phyloP scores from a whole-genome alignment of 2,888 invertebrate genomes.

The Chloromyia formosa region DNA sequence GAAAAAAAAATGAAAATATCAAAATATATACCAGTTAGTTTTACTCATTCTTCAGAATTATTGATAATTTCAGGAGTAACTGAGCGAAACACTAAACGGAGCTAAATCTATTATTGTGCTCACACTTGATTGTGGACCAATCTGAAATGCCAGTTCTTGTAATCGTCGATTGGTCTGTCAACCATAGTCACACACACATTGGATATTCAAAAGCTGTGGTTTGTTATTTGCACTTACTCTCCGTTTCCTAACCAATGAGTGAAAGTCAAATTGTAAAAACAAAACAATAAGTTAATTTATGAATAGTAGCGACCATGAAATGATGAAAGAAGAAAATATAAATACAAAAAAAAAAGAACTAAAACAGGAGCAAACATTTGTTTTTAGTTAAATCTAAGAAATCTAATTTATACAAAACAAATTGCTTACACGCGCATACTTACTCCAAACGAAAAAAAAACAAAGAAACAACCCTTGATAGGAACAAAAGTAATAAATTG shows the following conservation, averaged over 20 bases:
- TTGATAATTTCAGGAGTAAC: constrained; percentile 12
- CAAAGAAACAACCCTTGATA: constrained; percentile 27
- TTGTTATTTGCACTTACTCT: constrained; percentile 8
- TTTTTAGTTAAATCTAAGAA: constrained; percentile 44
- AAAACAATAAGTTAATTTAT: constrained; percentile 33
- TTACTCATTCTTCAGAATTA: constrained; percentile 25
- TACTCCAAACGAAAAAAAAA: constrained; percentile 34
- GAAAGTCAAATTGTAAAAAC: constrained; percentile 33
- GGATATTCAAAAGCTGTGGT: neutral
- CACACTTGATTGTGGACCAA: no score
- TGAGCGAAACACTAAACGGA: neutral
- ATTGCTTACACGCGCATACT: constrained; percentile 44
- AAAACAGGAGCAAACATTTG: constrained; percentile 43
- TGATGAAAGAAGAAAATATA: constrained; percentile 4
- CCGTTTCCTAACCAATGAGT: neutral
- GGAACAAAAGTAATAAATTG: constrained; percentile 17
- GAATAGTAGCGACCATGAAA: neutral
- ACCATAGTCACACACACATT: neutral
- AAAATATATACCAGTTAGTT: constrained; percentile 19
- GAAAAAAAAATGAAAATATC: constrained; percentile 22
- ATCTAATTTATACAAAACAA: constrained; percentile 45
- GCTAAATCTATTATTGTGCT: no score
- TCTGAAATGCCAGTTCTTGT: no score
- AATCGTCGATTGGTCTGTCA: no score
- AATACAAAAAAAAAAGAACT: constrained; percentile 26